Percentiles rank a stretch among this genome's conserved stretches.
Conservation (phyloP, 2,888 invertebrate genomes). For the Drosophila flavopinicola region DNA sequence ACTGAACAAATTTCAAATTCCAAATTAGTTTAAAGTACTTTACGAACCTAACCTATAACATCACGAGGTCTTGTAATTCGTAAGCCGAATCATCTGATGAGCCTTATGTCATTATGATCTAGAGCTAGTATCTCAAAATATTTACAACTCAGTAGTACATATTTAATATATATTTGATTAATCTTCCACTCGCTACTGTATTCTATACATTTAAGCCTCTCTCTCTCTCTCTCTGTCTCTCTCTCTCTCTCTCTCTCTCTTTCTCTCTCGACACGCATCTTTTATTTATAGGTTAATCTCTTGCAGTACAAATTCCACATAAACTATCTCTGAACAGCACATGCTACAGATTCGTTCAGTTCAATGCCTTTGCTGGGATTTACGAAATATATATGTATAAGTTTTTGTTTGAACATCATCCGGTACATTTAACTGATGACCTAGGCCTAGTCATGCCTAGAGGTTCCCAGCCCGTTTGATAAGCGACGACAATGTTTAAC, state of each 20-base stretch:
- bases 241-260: neutral
- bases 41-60: neutral
- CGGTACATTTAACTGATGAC: constrained; percentile 42
- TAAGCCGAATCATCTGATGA: neutral
- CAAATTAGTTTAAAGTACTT: no score
- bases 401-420: constrained; percentile 48
- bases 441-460: constrained; percentile 55
- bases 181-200: neutral
- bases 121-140: no score
- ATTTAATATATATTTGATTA: neutral
- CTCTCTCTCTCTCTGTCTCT: neutral
- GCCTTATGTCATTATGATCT: neutral
- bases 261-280: neutral
- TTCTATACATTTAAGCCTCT: constrained; percentile 1
- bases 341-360: constrained; percentile 55
- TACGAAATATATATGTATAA: constrained; percentile 44
- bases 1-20: no score
- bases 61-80: neutral
- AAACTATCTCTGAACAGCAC: constrained; percentile 49
- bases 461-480: constrained; percentile 46
- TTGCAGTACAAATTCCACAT: constrained; percentile 66
- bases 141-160: neutral
- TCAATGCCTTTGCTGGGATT: constrained; percentile 64
- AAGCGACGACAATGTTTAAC: constrained; percentile 32
- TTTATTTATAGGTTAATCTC: constrained; percentile 53